Base-by-base conservation (phyloP, 2,888 invertebrate genomes). In the Lasius fuliginosus region DNA sequence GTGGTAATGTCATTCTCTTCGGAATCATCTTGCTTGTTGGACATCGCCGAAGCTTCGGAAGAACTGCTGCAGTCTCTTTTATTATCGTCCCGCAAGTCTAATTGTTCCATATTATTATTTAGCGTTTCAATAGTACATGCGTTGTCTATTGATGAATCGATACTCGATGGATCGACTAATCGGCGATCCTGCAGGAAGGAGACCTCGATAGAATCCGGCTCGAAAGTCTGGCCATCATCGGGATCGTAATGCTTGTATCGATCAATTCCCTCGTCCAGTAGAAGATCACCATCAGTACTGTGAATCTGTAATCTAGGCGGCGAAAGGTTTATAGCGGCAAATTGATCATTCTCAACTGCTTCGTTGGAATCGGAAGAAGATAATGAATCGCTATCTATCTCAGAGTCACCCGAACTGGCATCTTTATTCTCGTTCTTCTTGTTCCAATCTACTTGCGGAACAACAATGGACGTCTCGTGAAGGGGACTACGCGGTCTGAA, bases 221-320 rank as follows among this genome's bases (percentile, higher is more conserved):
- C 95, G 49, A 95, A 95, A 0, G 89, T 92, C 33, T 88, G 85
- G 3, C 77, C 82, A 30, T 89, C 87, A 3, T 88, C 85, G 2
- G 58, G 76, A n/a, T 85, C 85, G 18, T 69, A 62, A 88, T 76
- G 6, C 11, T 85, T 86, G 12, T 53, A 87, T 27, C 88, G 92
- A 18, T 92, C 92, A 2, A 86, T 86, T 58, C 89, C 89, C 9
- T 94, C 94, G 81, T 95, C 95, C 62, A 94, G 96, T 94, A 97
- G 96, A 12, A 97, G 94, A 87, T 97, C 96, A 0, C 97, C 97
- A 58, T 96, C 96, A 73, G 96, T 97, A 89, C 97, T 97, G 92
- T 97, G 97, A 12, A 98, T 96, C 94, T 97, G 97, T 0, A 98
- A 95, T 76, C 97, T 95, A 0, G 98, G 98, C 0, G 97, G 97